Evolutionary conservation across 2,888 invertebrate genomes (phyloP), one percentile per base, ranked within the genome.

Genomic region (Melieria crassipennis): DNA sequence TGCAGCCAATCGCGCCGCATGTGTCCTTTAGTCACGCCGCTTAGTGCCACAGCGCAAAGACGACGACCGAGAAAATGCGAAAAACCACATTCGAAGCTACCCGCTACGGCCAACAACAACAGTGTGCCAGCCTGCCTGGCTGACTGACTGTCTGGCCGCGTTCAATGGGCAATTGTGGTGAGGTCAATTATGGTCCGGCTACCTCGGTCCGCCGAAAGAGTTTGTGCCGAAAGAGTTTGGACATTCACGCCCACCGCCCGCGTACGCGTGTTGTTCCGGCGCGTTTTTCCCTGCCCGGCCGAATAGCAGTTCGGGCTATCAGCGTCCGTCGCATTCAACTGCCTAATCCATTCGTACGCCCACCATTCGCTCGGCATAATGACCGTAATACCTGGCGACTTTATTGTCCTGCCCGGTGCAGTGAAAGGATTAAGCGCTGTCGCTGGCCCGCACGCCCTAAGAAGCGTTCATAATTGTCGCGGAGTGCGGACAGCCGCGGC

Each of bases 261-360:
- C 50, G 66, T 58, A 50, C 57, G 47, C 45, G 30, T 30, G 42
- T n/a, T 30, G 7, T 43, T 5, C 11, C 9, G 45, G 7, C 43
- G n/a, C 65, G 13, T 11, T 7, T 30, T 30, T 30, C 30, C 30
- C 30, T 30, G 30, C 30, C 3, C 30, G 30, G 30, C 30, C 30
- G 30, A 30, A 30, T 30, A 3, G 30, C 30, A 30, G 30, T 30
- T 30, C 30, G 30, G 30, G 30, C 30, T 30, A 30, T 46, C 66
- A 13, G 66, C 52, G 60, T 57, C 66, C 4, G 9, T 30, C 43
- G 16, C 52, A 43, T 56, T 43, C 11, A 46, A 10, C 13, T 7
- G 67, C 60, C 48, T 46, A 67, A 60, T 67, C 50, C 67, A 67
- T 61, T 58, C 46, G n/a, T 52, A 61, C 67, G 67, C 67, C 60